Conservation (phyloP, 2,797 vertebrate genomes). For the Odontamblyopus lacepedii region DNA sequence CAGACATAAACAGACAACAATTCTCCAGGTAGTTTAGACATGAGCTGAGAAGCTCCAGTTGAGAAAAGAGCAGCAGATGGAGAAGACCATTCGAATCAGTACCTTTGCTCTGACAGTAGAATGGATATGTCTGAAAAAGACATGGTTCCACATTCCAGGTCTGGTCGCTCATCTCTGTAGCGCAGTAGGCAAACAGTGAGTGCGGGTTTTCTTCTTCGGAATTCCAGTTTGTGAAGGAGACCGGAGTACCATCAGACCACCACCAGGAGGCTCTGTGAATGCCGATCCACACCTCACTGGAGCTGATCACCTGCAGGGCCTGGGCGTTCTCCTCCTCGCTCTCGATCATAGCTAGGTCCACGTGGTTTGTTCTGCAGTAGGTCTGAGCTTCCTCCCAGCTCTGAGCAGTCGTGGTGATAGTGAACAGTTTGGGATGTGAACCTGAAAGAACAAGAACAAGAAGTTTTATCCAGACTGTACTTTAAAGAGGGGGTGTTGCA, state of each 20-base stretch:
- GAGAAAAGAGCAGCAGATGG: too few species aligned
- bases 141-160: not conserved
- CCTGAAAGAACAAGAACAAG: not conserved
- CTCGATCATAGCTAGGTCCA: not conserved
- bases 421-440: not conserved
- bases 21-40: too few species aligned
- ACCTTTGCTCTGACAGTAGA: not conserved
- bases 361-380: not conserved
- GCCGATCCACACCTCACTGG: not conserved
- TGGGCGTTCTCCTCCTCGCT: not conserved
- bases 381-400: not conserved
- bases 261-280: not conserved
- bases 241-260: not conserved
- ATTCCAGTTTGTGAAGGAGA: not conserved
- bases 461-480: too few species aligned
- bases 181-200: not conserved
- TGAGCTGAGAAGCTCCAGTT: too few species aligned
- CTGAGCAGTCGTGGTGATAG: not conserved
- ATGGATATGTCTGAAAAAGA: not conserved
- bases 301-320: not conserved
- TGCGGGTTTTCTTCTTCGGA: too few species aligned
- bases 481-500: too few species aligned
- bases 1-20: too few species aligned
- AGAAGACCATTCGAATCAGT: not conserved
- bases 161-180: not conserved